Conservation (phyloP, 2,797 vertebrate species). For the Poeciliopsis infans region DNA sequence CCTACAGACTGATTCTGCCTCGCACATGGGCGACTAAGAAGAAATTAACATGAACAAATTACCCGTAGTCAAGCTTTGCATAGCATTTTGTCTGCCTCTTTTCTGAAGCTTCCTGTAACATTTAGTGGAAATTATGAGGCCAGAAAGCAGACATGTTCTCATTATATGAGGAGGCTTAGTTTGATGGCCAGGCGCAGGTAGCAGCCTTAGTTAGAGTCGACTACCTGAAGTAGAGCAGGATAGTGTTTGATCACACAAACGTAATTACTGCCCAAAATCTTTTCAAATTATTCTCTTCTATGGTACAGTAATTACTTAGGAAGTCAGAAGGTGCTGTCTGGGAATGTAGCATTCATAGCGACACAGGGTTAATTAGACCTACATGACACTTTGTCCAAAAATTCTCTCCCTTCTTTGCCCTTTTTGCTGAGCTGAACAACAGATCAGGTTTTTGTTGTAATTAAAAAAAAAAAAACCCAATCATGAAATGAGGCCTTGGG, state of each 20-base stretch:
- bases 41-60: neutral
- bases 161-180: neutral
- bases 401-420: neutral
- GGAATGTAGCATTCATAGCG: neutral
- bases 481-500: neutral
- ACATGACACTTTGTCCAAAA: neutral
- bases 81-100: neutral
- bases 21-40: neutral
- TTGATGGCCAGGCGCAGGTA: neutral
- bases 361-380: conserved; percentile 6
- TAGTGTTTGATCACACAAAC: neutral
- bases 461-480: neutral
- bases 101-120: neutral
- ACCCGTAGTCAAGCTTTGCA: neutral
- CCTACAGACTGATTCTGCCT: neutral
- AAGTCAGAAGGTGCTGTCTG: neutral
- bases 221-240: neutral
- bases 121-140: neutral
- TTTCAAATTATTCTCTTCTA: neutral
- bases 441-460: neutral
- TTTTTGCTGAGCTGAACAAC: neutral
- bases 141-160: conserved; percentile 1
- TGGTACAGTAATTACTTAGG: neutral
- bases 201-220: neutral
- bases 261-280: neutral